Evolutionary conservation across 2,113 vertebrate species (phyloP), one percentile per base, ranked within the genome.

Genomic region (Amphiprion ocellaris): DNA sequence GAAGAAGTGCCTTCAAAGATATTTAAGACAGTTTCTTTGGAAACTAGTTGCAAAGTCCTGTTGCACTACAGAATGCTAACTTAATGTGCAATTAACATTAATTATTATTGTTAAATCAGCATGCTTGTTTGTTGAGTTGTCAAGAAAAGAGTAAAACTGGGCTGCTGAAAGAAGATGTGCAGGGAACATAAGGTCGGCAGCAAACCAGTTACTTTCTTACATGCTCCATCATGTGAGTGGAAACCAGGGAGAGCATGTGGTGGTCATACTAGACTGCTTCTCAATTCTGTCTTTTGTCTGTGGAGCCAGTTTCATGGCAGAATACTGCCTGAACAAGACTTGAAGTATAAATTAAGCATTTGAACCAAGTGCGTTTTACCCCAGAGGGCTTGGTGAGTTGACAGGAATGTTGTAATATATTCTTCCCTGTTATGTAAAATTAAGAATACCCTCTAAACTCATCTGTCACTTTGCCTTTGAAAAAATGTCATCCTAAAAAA

Each of bases 271-370:
- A 54, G 49, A 64, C 78, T 61, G 77, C 67, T 46, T 37, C 66
- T 83, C 77, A 52, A 61, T 76, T 82, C 77, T 21, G 10, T 67
- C 69, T 73, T 47, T 15, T 56, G 19, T 63, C 71, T 53, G 11
- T 73, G 74, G 61, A 81, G 78, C 75, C 54, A 14, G 70, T 83
- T 84, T 86, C 19, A 39, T 52, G 71, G 59, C 33, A 23, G 66
- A 81, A 80, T 50, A 47, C 69, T 69, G 74, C 64, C 87, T 75
- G 76, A 83, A 86, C 76, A 88, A 86, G 82, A 90, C 87, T 77
- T 83, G 81, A 90, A 88, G 77, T 70, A 52, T 78, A 79, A 49
- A 58, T 87, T 81, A 73, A 65, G 75, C 68, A 47, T 80, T 74
- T 68, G 52, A 70, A 79, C 71, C 21, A 86, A 76, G 87, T 65